Percentiles rank a stretch among this genome's conserved stretches.
Evolutionary conservation across 1,140 invertebrate species (phyloP).

Genomic region (Agraylea sexmaculata): DNA sequence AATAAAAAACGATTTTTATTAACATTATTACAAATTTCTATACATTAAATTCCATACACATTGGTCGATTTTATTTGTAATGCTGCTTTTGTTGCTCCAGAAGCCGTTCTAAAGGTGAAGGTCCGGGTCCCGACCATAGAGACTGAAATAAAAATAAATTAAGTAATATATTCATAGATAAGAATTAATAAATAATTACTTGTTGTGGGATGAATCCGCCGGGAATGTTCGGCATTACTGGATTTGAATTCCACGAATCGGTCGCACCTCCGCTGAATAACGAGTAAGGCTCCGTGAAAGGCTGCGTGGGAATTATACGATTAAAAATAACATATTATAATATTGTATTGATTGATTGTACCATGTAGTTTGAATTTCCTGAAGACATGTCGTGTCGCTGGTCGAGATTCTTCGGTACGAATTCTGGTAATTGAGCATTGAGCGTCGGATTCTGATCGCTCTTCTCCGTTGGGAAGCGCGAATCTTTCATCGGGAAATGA

Average conservation of each 20-base stretch:
- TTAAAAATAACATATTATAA: neutral
- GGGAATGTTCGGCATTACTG: conserved; percentile 29
- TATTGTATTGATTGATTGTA: neutral
- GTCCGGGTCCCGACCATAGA: conserved; percentile 64
- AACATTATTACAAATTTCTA: too few species aligned
- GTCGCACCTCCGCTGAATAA: conserved; percentile 54
- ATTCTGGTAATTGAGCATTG: conserved; percentile 4
- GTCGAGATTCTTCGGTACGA: neutral
- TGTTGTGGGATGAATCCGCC: neutral
- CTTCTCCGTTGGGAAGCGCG: conserved; percentile 1
- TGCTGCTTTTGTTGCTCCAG: conserved; percentile 70
- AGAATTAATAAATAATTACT: too few species aligned
- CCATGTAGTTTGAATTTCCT: neutral
- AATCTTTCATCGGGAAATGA: too few species aligned
- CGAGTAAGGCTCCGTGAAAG: conserved; percentile 39
- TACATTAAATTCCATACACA: too few species aligned
- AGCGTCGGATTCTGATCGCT: conserved; percentile 5
- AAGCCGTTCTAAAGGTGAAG: conserved; percentile 65
- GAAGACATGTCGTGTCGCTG: neutral
- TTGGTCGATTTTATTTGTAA: too few species aligned
- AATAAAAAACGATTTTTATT: too few species aligned
- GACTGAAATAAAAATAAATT: conserved; percentile 44
- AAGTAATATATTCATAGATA: too few species aligned
- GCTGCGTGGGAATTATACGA: conserved; percentile 2
- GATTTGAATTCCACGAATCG: conserved; percentile 29